Evolutionary conservation across 2,888 invertebrate genomes (phyloP).

Genomic region (Entomobrya multifasciata): DNA sequence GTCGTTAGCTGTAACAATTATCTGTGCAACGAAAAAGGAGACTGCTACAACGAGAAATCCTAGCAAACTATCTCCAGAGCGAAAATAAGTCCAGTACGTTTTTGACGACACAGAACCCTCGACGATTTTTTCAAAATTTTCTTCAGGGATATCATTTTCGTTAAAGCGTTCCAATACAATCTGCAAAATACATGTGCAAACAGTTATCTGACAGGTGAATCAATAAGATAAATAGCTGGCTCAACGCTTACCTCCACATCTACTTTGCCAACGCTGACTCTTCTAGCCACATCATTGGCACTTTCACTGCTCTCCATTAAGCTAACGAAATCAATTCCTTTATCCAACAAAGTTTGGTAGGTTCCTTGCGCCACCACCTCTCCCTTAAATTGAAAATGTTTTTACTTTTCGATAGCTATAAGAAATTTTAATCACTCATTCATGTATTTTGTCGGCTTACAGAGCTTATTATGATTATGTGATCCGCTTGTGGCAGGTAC

Average conservation of each 20-base stretch:
- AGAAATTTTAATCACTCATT: too few species aligned
- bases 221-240: too few species aligned
- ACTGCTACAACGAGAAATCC: conserved; percentile 70
- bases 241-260: conserved; percentile 62
- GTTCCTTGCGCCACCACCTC: conserved; percentile 85
- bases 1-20: conserved; percentile 75
- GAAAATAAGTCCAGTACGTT: conserved; percentile 82
- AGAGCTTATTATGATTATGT: conserved; percentile 84
- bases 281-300: conserved; percentile 58
- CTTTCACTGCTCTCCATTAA: conserved; percentile 81
- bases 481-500: conserved; percentile 81
- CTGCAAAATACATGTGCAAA: too few species aligned
- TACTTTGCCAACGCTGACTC: conserved; percentile 66
- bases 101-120: conserved; percentile 76
- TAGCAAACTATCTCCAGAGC: conserved; percentile 70
- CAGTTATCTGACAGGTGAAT: too few species aligned
- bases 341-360: conserved; percentile 83
- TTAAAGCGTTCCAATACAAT: conserved; percentile 43
- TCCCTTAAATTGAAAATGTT: too few species aligned
- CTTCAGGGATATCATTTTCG: conserved; percentile 73
- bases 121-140: conserved; percentile 74
- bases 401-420: too few species aligned
- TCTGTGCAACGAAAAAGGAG: conserved; percentile 73
- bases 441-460: too few species aligned
- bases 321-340: conserved; percentile 80